Evolutionary conservation across 2,113 vertebrate species (phyloP).

Genomic region (Tragelaphus buxtoni): DNA sequence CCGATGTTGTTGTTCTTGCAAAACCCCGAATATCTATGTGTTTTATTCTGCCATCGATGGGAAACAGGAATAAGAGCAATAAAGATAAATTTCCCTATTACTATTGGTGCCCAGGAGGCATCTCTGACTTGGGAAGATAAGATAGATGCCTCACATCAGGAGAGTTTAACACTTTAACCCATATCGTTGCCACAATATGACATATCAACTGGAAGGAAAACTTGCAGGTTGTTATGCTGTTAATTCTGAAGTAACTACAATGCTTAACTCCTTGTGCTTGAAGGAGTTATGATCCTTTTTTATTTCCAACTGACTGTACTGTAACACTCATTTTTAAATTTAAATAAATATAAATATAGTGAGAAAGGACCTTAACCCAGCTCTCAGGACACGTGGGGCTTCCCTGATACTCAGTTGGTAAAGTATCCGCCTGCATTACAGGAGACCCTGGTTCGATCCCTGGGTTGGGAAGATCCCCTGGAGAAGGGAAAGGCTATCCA

Average conservation of each 20-base stretch:
- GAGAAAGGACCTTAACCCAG: background rate
- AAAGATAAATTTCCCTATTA: background rate
- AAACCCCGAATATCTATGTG: background rate
- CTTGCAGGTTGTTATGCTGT: background rate
- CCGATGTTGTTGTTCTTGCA: background rate
- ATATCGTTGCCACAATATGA: background rate
- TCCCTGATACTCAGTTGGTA: background rate
- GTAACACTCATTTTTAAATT: background rate
- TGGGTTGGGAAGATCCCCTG: background rate
- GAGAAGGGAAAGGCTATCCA: background rate
- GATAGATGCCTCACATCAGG: background rate
- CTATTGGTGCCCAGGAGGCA: background rate
- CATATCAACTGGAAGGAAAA: background rate
- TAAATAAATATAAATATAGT: background rate
- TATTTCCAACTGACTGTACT: background rate
- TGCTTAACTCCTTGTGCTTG: background rate
- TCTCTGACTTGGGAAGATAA: background rate
- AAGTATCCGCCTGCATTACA: background rate
- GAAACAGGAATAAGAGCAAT: background rate
- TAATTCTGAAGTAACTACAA: background rate
- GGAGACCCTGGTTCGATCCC: background rate
- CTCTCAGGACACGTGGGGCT: background rate
- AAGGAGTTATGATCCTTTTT: background rate
- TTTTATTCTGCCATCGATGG: background rate
- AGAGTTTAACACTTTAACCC: background rate